Conservation (phyloP, 1,140 invertebrate species). For the Neelides sp. region DNA sequence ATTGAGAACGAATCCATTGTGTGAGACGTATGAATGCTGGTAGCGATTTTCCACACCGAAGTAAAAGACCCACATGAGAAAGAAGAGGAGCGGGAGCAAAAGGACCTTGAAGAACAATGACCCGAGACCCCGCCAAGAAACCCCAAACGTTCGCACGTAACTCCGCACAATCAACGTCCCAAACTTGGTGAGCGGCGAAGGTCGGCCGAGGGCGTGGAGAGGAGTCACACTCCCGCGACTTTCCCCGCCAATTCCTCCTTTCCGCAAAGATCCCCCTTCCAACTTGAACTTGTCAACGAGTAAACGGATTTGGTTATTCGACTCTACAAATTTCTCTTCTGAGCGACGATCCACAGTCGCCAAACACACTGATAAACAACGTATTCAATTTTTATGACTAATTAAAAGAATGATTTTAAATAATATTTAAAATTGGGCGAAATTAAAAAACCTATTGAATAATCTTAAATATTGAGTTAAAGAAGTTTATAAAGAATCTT, state of each 20-base stretch:
- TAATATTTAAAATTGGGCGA: too few species aligned
- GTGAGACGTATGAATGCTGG: slow-evolving; percentile 58
- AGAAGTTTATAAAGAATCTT: slow-evolving; percentile 40
- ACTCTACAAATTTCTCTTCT: slow-evolving; percentile 76
- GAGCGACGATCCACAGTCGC: slow-evolving; percentile 80
- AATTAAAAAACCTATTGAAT: not conserved
- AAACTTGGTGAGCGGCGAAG: slow-evolving; percentile 54
- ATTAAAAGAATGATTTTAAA: too few species aligned
- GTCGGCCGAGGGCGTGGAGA: slow-evolving; percentile 53
- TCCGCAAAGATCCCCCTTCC: slow-evolving; percentile 55
- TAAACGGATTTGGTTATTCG: slow-evolving; percentile 79
- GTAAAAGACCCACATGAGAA: slow-evolving; percentile 68
- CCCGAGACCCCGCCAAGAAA: slow-evolving; percentile 55
- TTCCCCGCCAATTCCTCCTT: slow-evolving; percentile 43
- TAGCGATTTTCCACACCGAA: slow-evolving; percentile 46
- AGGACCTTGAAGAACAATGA: slow-evolving; percentile 60
- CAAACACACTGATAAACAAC: slow-evolving; percentile 49
- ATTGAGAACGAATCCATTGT: slow-evolving; percentile 69
- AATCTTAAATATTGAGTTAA: not conserved
- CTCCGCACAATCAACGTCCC: slow-evolving; percentile 62
- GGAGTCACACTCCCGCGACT: slow-evolving; percentile 39
- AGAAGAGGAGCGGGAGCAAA: slow-evolving; percentile 60
- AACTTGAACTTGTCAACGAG: slow-evolving; percentile 81
- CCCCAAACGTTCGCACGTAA: slow-evolving; percentile 59
- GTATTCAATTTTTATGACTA: not conserved